Base-by-base conservation (phyloP, 1,140 invertebrate species). In the Hyphantria cunea region DNA sequence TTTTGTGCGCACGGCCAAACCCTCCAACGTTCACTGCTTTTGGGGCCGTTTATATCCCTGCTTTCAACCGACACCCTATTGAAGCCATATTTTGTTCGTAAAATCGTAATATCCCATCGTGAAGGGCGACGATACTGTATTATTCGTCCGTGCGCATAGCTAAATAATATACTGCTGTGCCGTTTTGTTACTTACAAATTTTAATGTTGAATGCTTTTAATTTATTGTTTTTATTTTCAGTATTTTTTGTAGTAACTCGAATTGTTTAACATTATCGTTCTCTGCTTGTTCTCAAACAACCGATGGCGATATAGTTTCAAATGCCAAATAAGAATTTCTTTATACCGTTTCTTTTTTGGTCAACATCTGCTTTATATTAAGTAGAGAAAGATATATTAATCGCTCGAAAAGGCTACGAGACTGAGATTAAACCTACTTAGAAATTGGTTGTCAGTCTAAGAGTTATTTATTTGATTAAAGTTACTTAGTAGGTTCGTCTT, bases 1-100 rank as follows among this genome's bases (percentile, higher is more conserved):
- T 84, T 84, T 84, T 84, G 77, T 78, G 58, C 52, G 44, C 51
- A 4, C 39, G 42, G 32, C 47, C 65, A 58, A 72, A 68, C 74
- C 71, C 73, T 68, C 66, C 13, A 49, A 50, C 60, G 34, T 44
- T 59, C 55, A 64, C 54, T 34, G 32, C 41, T 56, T 60, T 51
- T 50, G 42, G 65, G 66, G 68, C 67, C 55, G 63, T 39, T 50
- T 49, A 49, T 66, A 61, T 61, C 64, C 66, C 69, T 54, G 70
- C 66, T 13, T 72, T 72, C 48, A 72, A 68, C 65, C 37, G 58
- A 58, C 66, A 64, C 62, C 66, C 66, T 59, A 68, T 70, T 74
- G 65, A 69, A 66, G 60, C 50, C 50, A 65, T 68, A 68, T 60
- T 66, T 64, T 44, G 65, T 71, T 62, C n/a, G 53, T 33, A 58